Evolutionary conservation across 2,888 invertebrate genomes (phyloP), one percentile per base, ranked within the genome.

Genomic region (Xanthia icteritia): DNA sequence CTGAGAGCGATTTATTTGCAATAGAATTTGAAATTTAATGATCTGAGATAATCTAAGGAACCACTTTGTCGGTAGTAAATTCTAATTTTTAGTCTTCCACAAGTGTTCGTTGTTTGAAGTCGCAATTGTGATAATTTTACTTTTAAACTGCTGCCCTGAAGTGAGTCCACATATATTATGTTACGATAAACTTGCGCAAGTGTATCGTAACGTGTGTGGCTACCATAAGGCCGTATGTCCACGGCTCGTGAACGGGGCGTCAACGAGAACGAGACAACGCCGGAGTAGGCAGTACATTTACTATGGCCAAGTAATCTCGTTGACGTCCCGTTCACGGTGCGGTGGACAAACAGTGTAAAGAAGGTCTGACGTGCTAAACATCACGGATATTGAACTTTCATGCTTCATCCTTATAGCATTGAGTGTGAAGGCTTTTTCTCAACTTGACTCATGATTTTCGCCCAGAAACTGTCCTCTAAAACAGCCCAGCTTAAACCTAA

Each of bases 1-100:
- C 42, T 27, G 5, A 45, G 2, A 79, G 36, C 31, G n/a, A 72
- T 75, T 79, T 39, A 69, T 83, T 64, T 73, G 65, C 51, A 45
- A 51, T 67, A 51, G 9, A 56, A 36, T 81, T 45, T 63, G 8
- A 63, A 63, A n/a, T 76, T 80, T 63, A 56, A 66, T n/a, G 27
- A 51, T 36, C 73, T 31, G 15, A 15, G 45, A 9, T 63, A 39
- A 78, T 70, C 69, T 70, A n/a, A 5, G 58, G 65, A 73, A 51
- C 64, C 51, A 58, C 23, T 79, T 39, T 15, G 45, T 51, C 20
- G 36, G 66, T 36, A 15, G 45, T 42, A 20, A 31, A 48, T 56
- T 71, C 15, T 78, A 20, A 13, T 31, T 51, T 17, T 75, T 68
- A 63, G 60, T 69, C 17, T 70, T 79, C 17, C 17, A 17, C 17